A percentile compares a stretch with the other conserved stretches of the same genome.
These are phyloP conservation scores for Dasyprocta punctata DNA, from an alignment of 2,113 vertebrate species.

Conservation along the genomic window DNA sequence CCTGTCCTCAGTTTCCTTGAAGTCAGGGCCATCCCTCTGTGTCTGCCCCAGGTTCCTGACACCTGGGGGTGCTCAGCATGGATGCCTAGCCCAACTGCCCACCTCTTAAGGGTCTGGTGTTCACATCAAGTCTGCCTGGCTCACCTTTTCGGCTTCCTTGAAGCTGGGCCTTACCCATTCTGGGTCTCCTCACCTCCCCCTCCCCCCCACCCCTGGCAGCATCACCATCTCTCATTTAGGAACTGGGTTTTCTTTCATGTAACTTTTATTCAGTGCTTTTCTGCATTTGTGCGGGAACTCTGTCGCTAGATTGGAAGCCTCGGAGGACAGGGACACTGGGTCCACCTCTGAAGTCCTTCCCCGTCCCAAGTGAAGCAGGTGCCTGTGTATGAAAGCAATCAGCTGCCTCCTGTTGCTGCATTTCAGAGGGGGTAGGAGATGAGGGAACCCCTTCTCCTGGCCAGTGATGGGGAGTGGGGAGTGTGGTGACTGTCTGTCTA, in stretches of 20 bases:
- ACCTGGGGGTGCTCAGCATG: neutral
- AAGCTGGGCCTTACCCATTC: neutral
- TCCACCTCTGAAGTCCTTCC: neutral
- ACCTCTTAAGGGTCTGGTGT: neutral
- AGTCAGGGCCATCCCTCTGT: neutral
- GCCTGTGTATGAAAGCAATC: neutral
- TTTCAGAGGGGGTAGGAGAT: neutral
- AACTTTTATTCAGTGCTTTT: neutral
- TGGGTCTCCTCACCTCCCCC: no score
- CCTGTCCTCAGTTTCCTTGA: neutral
- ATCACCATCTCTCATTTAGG: neutral
- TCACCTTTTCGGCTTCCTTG: slow-evolving; percentile 11
- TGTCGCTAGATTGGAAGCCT: neutral
- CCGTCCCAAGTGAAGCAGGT: neutral
- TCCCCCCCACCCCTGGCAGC: neutral
- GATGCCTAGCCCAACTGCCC: neutral
- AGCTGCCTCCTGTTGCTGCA: neutral
- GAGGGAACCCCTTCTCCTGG: neutral
- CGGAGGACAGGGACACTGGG: neutral
- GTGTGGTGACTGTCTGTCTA: neutral
- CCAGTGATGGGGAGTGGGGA: neutral
- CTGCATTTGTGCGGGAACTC: neutral
- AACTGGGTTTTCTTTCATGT: neutral
- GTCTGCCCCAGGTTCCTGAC: neutral
- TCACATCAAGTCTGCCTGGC: neutral